phyloP scores from a whole-genome alignment of 2,113 vertebrate genomes.

The Columba janthina region DNA sequence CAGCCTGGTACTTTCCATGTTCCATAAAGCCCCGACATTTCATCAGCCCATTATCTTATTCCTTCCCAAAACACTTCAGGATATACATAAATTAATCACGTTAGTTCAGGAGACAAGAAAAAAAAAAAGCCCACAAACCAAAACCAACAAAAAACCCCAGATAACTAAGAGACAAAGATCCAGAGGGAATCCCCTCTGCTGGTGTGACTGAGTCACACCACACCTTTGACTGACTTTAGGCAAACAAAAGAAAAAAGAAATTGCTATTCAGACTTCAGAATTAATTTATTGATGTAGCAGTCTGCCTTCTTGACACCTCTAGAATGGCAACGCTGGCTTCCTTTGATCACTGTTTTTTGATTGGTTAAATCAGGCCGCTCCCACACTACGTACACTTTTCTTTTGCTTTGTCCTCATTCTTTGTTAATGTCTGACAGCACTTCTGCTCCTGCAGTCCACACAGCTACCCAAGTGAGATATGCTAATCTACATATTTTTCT shows the following conservation, averaged over 20 bases:
- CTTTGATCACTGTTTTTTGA: neutral
- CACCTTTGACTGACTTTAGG: neutral
- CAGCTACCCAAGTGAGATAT: neutral
- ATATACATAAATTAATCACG: neutral
- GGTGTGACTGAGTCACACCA: neutral
- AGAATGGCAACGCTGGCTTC: neutral
- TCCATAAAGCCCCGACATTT: neutral
- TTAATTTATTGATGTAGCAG: neutral
- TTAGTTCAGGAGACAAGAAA: neutral
- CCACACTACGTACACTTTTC: neutral
- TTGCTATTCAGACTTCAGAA: neutral
- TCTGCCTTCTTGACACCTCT: neutral
- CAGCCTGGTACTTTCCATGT: neutral
- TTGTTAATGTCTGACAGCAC: neutral
- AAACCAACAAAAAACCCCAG: neutral
- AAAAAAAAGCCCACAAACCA: too few relatives aligned
- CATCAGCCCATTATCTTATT: neutral
- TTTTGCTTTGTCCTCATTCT: constrained; percentile 1
- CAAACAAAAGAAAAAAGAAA: neutral
- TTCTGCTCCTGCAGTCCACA: neutral
- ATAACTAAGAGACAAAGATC: neutral
- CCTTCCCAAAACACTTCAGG: constrained; percentile 34
- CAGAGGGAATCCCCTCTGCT: constrained; percentile 22
- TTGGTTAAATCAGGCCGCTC: neutral
- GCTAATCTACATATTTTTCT: neutral